Base-by-base conservation (phyloP, 1,140 invertebrate species). In the Eriosoma lanigerum region DNA sequence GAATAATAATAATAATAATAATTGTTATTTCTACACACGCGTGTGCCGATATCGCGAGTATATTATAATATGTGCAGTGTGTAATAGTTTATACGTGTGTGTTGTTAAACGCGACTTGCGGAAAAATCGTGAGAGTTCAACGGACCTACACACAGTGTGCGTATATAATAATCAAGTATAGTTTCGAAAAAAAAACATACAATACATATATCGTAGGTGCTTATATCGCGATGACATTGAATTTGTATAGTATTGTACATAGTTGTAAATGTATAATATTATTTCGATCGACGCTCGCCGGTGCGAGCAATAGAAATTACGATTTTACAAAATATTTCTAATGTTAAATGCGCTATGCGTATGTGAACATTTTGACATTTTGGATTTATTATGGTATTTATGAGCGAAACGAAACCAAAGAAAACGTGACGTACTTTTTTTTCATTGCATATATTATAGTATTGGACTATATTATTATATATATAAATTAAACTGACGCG, bases 51-150 rank as follows among this genome's bases (percentile, higher is more conserved):
- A 24, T 62, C 60, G 29, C 29, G n/a, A 29, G 32, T 17, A 19
- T 62, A 32, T 5, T 38, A 19, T 38, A 44, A 12, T 32, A 13
- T 46, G 12, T 66, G 13, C n/a, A 38, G 44, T 38, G 46, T 13
- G 46, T 48, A 48, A 48, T 8, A 6, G n/a, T 24, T 4, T 46
- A 68, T n/a, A 10, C 38, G 32, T 29, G 62, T 46, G 29, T 21
- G 17, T 2, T 70, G 48, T 70, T 19, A 29, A 13, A 70, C 1
- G 8, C 24, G 24, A 70, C 68, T 52, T 50, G 10, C 13, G 46
- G 46, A 17, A 70, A 70, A 70, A 70, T 70, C 68, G 68, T 70
- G 68, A 19, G 68, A 46, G 68, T 70, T 70, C 68, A 70, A 50
- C 68, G 68, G 58, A 32, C 58, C 56, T 70, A 13, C 10, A 26